Conservation (phyloP, 2,797 vertebrate genomes). For the Ceryle rudis region DNA sequence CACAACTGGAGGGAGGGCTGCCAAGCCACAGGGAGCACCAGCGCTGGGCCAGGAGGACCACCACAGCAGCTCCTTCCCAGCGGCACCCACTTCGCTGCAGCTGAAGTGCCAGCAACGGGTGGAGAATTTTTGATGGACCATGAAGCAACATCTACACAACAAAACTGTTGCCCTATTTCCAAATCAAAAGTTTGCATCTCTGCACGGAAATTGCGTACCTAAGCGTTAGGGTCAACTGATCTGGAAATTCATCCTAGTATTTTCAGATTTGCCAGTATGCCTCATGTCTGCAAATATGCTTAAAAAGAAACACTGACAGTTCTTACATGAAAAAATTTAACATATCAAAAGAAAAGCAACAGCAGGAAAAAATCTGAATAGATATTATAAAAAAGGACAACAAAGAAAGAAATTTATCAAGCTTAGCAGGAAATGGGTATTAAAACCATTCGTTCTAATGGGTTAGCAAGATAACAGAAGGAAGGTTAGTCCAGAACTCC, state of each 20-base stretch:
- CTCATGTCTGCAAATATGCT: not conserved
- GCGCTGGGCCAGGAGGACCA: not conserved
- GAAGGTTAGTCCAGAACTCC: not conserved
- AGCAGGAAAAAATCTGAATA: not conserved
- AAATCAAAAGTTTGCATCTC: not conserved
- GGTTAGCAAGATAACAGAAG: not conserved
- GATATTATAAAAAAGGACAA: not conserved
- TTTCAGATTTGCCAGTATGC: not conserved
- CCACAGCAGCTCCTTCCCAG: not conserved
- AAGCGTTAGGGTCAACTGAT: conserved; percentile 17
- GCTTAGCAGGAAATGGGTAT: not conserved
- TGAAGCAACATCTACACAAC: not conserved
- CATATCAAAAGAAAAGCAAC: not conserved
- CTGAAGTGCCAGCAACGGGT: not conserved
- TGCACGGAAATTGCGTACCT: not conserved
- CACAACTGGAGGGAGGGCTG: accelerated
- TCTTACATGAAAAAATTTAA: not conserved
- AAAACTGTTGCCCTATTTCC: not conserved
- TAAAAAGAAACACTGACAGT: not conserved
- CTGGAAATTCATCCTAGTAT: not conserved
- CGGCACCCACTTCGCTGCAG: accelerated
- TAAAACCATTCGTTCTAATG: not conserved
- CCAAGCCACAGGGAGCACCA: not conserved
- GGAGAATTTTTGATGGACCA: not conserved
- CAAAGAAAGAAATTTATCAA: not conserved